Evolutionary conservation across 2,888 invertebrate species (phyloP), one percentile per base, ranked within the genome.

Genomic region (Drosophila antonietae): DNA sequence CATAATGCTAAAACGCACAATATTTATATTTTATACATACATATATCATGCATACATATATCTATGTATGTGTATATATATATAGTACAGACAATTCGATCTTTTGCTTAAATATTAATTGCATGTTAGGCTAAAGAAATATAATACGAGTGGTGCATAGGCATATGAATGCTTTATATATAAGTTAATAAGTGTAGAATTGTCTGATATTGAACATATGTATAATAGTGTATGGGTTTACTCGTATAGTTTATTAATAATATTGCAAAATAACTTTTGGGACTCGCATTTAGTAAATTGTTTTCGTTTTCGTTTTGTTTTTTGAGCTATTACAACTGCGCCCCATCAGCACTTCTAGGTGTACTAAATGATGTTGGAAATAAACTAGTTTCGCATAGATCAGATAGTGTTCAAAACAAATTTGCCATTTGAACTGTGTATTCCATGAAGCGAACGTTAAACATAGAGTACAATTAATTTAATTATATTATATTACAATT

Each of bases 1-100:
- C 37, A 57, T 59, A 74, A 88, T 82, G 88, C 88, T 88, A 85
- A 85, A 88, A 83, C 86, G 86, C 80, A 88, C 80, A 60, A 68
- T 68, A 56, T 71, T 63, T 60, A 59, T 39, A 12, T 57, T 35
- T 39, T 18, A 28, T 28, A 28, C n/a, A 28, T 35, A n/a, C 15
- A n/a, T 28, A 28, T 28, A n/a, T 28, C 28, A n/a, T n/a, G n/a
- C n/a, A 28, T 35, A n/a, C 15, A n/a, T 28, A 28, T 28, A n/a
- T 28, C 28, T 62, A 28, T 62, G 49, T 51, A 44, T 44, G 28
- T 44, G 15, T 49, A 12, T 51, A 20, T 44, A 28, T 49, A 28
- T 49, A 49, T 20, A 47, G 55, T 73, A 64, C 51, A 69, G 57
- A 63, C 44, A 63, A 68, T 64, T 67, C 46, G 60, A 69, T 71